Evolutionary conservation across 2,888 invertebrate genomes (phyloP).

Genomic region (Parapristionchus giblindavisi): DNA sequence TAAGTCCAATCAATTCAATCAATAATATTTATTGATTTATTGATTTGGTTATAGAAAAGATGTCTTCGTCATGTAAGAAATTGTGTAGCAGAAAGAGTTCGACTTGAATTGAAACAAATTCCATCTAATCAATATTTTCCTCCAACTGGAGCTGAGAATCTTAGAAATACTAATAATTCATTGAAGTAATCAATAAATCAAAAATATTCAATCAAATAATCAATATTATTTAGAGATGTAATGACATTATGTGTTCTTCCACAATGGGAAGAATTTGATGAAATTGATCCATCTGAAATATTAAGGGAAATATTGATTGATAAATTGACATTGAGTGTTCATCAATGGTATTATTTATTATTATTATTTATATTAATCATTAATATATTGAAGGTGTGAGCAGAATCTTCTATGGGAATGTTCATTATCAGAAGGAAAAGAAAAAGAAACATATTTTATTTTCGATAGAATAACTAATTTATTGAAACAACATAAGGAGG

Average conservation of each 20-base stretch:
- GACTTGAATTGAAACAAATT: background rate
- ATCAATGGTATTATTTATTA: background rate
- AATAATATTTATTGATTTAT: background rate
- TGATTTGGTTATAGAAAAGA: background rate
- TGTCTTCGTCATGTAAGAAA: slow-evolving; percentile 7
- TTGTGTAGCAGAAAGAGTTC: background rate
- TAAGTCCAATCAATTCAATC: background rate
- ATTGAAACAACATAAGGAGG: too few relatives aligned
- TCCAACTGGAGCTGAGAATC: slow-evolving; percentile 4
- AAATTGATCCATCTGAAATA: background rate
- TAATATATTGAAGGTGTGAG: slow-evolving; percentile 1
- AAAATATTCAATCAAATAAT: background rate
- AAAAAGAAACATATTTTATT: slow-evolving; percentile 20
- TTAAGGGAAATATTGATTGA: background rate
- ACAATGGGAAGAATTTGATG: slow-evolving; percentile 31
- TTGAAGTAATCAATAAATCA: background rate
- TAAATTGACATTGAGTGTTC: background rate
- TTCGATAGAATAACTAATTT: background rate
- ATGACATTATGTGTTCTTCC: slow-evolving; percentile 18
- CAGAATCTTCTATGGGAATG: slow-evolving; percentile 21
- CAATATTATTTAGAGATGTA: background rate
- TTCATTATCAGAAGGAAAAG: slow-evolving; percentile 24
- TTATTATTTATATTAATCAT: background rate
- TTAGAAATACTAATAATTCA: slow-evolving; percentile 1
- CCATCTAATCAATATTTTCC: slow-evolving; percentile 20